Evolutionary conservation across 2,113 vertebrate species (phyloP), one percentile per base, ranked within the genome.

Genomic region (Rafetus swinhoei): DNA sequence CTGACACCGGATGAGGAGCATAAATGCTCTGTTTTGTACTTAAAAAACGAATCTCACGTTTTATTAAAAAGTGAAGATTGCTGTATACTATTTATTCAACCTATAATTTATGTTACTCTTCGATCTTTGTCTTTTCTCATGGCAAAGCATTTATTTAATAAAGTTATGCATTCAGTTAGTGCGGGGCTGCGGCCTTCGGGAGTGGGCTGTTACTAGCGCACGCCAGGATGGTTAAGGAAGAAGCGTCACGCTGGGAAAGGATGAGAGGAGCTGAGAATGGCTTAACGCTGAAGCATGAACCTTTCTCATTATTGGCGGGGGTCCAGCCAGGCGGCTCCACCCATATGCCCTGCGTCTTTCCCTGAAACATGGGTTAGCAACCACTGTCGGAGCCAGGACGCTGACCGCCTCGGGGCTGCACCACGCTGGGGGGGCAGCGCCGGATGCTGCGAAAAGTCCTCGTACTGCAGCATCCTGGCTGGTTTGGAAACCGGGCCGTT

Each of bases 71-170:
- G 99, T 99, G 99, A 99, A 98, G 99, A 99, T 99, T 99, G 98
- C 99, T 99, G 99, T 99, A 99, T 99, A 98, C 99, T 99, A 99
- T 99, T 99, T 99, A 99, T 99, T 99, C 99, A 99, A 99, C 99
- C 98, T 99, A 99, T 99, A 99, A 99, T 99, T 99, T 99, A 99
- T 99, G 99, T 99, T 99, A 99, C 99, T 99, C 99, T 99, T 99
- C 98, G 98, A 99, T 99, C 99, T 99, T 99, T 99, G 99, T 99
- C 99, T 98, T 99, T 99, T 99, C 99, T 99, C 99, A 97, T 99
- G 99, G 99, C 99, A 99, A 99, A 99, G 99, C 99, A 99, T 99
- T 99, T 99, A 99, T 99, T 99, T 99, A 99, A 99, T 99, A 99
- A 99, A 99, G 99, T 99, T 99, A 99, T 99, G 99, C 99, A 99